These are phyloP conservation scores for Nannoperca obscura DNA, from an alignment of 2,797 vertebrate species.

Conservation along the genomic window DNA sequence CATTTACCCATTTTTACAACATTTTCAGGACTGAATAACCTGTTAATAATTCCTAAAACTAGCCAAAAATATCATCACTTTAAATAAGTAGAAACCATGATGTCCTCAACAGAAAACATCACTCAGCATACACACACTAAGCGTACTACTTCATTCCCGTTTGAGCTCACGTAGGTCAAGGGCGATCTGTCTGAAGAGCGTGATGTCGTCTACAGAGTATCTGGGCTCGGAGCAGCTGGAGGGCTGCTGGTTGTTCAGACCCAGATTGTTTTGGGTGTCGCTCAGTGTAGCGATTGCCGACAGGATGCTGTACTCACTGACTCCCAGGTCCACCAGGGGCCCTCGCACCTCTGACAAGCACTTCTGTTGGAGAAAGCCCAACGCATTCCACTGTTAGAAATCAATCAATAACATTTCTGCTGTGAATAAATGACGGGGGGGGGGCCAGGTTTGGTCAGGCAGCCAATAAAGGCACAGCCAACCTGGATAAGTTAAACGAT, in stretches of 20 bases:
- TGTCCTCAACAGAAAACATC: not conserved
- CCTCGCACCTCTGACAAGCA: slow-evolving; percentile 80
- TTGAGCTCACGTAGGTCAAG: slow-evolving; percentile 82
- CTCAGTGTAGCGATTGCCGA: slow-evolving; percentile 79
- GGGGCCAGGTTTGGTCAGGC: not conserved
- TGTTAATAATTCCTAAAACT: not conserved
- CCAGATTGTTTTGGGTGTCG: slow-evolving; percentile 77
- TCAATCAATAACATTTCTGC: not conserved
- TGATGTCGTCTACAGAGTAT: slow-evolving; percentile 72
- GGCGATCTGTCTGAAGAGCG: slow-evolving; percentile 83
- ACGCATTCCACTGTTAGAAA: not conserved
- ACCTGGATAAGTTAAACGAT: not conserved
- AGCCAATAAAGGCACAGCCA: not conserved
- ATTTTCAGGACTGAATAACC: not conserved
- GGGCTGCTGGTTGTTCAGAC: slow-evolving; percentile 33
- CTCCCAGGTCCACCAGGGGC: slow-evolving; percentile 81
- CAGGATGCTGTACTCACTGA: slow-evolving; percentile 84
- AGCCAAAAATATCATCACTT: not conserved
- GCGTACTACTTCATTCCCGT: not conserved
- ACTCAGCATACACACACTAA: not conserved
- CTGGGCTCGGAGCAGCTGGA: slow-evolving; percentile 34
- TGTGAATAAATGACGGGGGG: not conserved
- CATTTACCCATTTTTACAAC: not conserved
- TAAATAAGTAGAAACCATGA: not conserved
- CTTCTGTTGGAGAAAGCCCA: slow-evolving; percentile 58